Evolutionary conservation across 92 coral and sea anemone species (phyloP), one percentile per base, ranked within the genome.

Genomic region (Porites evermanni): DNA sequence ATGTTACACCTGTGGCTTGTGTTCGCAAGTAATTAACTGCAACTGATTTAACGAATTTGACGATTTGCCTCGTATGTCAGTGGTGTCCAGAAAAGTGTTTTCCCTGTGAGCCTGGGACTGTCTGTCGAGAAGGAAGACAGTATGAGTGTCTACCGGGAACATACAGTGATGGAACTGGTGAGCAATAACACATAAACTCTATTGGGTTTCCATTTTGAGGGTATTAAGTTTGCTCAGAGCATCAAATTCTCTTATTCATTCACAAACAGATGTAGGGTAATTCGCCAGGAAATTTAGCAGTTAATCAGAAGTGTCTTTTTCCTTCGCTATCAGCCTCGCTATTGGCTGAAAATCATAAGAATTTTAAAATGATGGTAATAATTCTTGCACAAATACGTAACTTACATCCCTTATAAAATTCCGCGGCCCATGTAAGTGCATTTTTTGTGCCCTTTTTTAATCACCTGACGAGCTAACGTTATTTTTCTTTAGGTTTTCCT

Each of bases 151-250:
- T 56, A 6, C 94, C 95, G 58, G 99, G 99, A 77, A 95, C 98
- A n/a, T 96, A 96, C 92, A 96, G 99, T 54, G 96, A 96, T 81
- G 99, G 99, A 19, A 96, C 99, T 11, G 99, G 99, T 96, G 60
- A 52, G 94, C 2, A 0, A 7, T n/a, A n/a, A n/a, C 52, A 26
- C 29, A 6, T 56, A 18, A 9, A 11, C 14, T 50, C 12, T 7
- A 65, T 14, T 6, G 16, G 16, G 61, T 8, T 2, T 2, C 59
- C 5, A 6, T 72, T 47, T 54, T 9, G 47, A 6, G 47, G 47
- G 47, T 38, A 38, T 3, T 3, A 38, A 4, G 47, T 38, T 38
- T 38, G 47, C 47, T 38, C 6, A 4, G 47, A 38, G 7, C 47
- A 38, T 38, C 47, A 38, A 38, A 38, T 38, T 38, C 6, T 38